Base-by-base conservation (phyloP, 2,888 invertebrate species). In the Allygus modestus region DNA sequence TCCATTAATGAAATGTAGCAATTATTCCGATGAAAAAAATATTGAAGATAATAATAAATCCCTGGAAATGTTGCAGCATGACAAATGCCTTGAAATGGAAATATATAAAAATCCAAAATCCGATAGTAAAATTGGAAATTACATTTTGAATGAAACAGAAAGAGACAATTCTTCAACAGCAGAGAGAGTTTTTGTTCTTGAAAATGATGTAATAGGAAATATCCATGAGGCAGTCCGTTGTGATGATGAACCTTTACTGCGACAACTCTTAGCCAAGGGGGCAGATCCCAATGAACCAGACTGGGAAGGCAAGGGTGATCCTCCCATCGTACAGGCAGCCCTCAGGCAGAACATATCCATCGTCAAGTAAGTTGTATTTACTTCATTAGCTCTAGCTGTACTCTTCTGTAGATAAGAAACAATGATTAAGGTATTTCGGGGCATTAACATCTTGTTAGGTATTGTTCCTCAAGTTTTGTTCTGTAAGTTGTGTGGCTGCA, bases 281-380 rank as follows among this genome's bases (percentile, higher is more conserved):
- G 85, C 82, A 28, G 86, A 90, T 86, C 89, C 89, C 77, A 89
- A 90, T 88, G 90, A 90, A 87, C 90, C 90, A 85, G 89, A 90
- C 88, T 90, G 90, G 90, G 89, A 89, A 86, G 89, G 89, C 69
- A 89, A 89, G 83, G 90, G 90, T 31, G 89, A 90, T 88, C 89
- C 90, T 85, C 90, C 90, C 84, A 86, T 90, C 82, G 87, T 90
- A 85, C 88, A 89, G 71, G 90, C 90, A n/a, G 89, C 90, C 26
- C 88, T 89, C 31, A 89, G 88, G 9, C 65, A 82, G 20, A 41
- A 73, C 43, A 4, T 41, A 20, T 15, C 20, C 23, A 73, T 73
- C 12, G 43, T 73, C 20, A 73, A 41, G 73, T 73, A 73, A 73
- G 73, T 73, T 1, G n/a, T n/a, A n/a, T n/a, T n/a, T n/a, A n/a